Percentiles rank a stretch among this genome's conserved stretches.
phyloP scores from a whole-genome alignment of 1,140 invertebrate genomes.

The Scaptomyza pallida region DNA sequence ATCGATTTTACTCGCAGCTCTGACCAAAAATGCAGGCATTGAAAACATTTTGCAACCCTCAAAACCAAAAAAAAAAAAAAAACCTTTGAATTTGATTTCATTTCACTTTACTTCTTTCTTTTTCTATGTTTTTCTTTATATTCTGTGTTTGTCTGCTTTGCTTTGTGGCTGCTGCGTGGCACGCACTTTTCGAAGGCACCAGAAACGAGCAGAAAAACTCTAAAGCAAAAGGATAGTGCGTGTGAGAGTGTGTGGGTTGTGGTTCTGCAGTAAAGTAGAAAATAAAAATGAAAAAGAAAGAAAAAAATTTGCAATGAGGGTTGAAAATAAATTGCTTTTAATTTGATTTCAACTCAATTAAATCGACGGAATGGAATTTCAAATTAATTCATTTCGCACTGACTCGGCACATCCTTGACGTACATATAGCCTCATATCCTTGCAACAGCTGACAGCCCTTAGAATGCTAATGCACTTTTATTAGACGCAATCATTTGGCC shows the following conservation, averaged over 20 bases:
- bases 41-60: conserved; percentile 72
- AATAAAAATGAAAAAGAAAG: conserved; percentile 10
- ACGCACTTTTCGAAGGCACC: conserved; percentile 74
- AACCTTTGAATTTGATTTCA: conserved; percentile 41
- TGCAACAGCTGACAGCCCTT: conserved; percentile 5
- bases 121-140: conserved; percentile 7
- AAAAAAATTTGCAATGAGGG: conserved; percentile 78
- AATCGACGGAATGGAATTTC: conserved; percentile 83
- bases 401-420: conserved; percentile 47
- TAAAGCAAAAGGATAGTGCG: conserved; percentile 59
- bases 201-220: conserved; percentile 61
- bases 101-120: conserved; percentile 26
- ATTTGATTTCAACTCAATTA: conserved; percentile 84
- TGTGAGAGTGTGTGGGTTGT: conserved; percentile 27
- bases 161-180: conserved; percentile 30
- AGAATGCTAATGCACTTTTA: conserved; percentile 49
- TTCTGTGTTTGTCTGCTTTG: conserved; percentile 8
- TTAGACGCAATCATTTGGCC: conserved; percentile 28
- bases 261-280: conserved; percentile 15
- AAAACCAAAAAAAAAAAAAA: conserved; percentile 44
- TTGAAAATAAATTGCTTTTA: conserved; percentile 84
- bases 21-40: conserved; percentile 56
- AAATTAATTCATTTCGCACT: conserved; percentile 77
- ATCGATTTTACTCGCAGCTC: conserved; percentile 65
- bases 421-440: too few relatives aligned